Base-by-base conservation (phyloP, 2,113 vertebrate genomes). In the Canis aureus region DNA sequence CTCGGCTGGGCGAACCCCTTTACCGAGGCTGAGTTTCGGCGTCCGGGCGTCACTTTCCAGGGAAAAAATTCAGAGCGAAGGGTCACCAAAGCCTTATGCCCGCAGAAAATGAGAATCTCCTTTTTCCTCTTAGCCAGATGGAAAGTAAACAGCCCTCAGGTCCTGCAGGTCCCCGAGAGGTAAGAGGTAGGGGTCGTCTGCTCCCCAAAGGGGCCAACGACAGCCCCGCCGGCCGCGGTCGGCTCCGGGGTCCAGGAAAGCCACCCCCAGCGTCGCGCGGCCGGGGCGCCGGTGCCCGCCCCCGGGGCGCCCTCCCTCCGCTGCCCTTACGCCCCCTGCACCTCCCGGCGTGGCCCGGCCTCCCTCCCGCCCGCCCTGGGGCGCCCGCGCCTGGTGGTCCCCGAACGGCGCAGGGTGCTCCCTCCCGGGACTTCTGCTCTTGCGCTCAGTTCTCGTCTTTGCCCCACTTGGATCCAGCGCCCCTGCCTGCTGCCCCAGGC, bases 241-340 rank as follows among this genome's bases (percentile, higher is more conserved):
- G 2, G 25, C 23, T 67, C 29, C 38, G 38, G 79, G 2, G 59
- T 23, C n/a, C 15, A 13, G 29, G 35, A 35, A 23, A n/a, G 60
- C 16, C 4, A 2, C 25, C 0, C 0, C 2, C 11, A 38, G 64
- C 23, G 64, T 79, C 84, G 1, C 12, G 4, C 43, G 0, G 64
- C 25, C 15, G 38, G 38, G 38, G 38, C 38, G 38, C 38, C 38
- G 38, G 38, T 38, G 38, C 38, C 38, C 38, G 38, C 3, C n/a
- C 5, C 43, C 43, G 43, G 43, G 43, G 7, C 25, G 17, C 29
- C 53, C 62, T 29, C 57, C 17, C 66, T 16, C 49, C 57, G 0
- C 35, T 1, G 4, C 49, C 73, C 4, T 8, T 11, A 2, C 49
- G 11, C 0, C 35, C 43, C 23, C 62, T 20, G 11, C 51, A 3